Conservation (phyloP, 1,140 invertebrate species). For the Sesamia nonagrioides region DNA sequence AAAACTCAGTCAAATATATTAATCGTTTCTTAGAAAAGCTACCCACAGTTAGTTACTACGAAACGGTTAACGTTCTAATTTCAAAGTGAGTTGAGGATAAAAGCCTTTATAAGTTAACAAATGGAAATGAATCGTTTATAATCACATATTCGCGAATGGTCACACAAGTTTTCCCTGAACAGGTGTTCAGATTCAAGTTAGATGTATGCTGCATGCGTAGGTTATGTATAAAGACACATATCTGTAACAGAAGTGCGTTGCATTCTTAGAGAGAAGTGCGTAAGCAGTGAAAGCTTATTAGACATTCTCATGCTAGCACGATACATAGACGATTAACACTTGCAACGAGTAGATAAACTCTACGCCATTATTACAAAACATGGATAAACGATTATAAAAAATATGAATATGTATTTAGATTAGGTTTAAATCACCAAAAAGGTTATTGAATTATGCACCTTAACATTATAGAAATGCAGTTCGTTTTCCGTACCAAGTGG, state of each 20-base stretch:
- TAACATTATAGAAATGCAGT: too few relatives aligned
- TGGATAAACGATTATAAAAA: too few relatives aligned
- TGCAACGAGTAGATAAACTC: background rate
- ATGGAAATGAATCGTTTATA: too few relatives aligned
- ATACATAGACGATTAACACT: constrained; percentile 14
- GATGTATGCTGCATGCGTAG: background rate
- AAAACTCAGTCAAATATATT: too few relatives aligned
- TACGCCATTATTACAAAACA: too few relatives aligned
- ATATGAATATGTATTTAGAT: too few relatives aligned
- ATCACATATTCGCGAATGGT: background rate
- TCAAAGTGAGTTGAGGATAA: background rate
- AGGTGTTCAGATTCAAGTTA: constrained; percentile 2
- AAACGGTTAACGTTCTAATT: background rate
- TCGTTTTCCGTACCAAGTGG: too few relatives aligned
- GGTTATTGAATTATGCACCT: too few relatives aligned
- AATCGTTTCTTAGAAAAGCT: too few relatives aligned
- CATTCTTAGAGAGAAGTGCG: constrained; percentile 7
- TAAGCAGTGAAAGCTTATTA: constrained; percentile 22
- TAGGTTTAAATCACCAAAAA: too few relatives aligned
- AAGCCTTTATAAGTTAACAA: background rate
- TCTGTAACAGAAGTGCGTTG: constrained; percentile 23
- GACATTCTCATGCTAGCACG: background rate
- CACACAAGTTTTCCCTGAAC: constrained; percentile 25
- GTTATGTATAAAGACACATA: constrained; percentile 13
- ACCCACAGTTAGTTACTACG: too few relatives aligned